phyloP scores from a whole-genome alignment of 1,140 invertebrate genomes.

The Drosophila teissieri region DNA sequence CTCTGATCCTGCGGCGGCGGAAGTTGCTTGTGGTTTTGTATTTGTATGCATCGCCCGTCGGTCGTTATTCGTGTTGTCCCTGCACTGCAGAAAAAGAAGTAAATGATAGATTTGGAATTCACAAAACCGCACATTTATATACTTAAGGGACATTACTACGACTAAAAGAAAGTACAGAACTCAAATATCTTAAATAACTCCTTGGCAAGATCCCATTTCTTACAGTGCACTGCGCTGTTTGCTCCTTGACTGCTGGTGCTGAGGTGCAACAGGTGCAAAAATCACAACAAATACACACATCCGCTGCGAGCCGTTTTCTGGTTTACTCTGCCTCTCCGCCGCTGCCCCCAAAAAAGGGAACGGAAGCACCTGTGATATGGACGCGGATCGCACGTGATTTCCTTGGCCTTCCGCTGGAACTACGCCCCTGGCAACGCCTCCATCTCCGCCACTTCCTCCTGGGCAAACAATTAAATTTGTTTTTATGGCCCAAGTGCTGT shows the following conservation, averaged over 20 bases:
- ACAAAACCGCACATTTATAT: too few species aligned
- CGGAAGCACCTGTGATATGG: conserved; percentile 73
- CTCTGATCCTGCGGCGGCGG: conserved; percentile 69
- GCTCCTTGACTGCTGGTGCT: conserved; percentile 42
- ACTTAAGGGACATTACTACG: too few species aligned
- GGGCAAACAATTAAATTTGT: conserved; percentile 54
- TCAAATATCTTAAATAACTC: not conserved
- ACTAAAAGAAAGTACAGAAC: too few species aligned
- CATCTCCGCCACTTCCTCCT: not conserved
- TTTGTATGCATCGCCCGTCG: conserved; percentile 61
- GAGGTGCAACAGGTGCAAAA: conserved; percentile 78
- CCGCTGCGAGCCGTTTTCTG: conserved; percentile 42
- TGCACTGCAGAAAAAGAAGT: not conserved
- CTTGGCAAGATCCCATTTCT: not conserved
- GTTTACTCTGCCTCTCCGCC: conserved; percentile 5
- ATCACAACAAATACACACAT: conserved; percentile 77
- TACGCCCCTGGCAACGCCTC: not conserved
- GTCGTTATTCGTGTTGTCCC: conserved; percentile 2
- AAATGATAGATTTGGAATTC: too few species aligned
- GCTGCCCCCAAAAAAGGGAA: conserved; percentile 16
- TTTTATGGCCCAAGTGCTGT: conserved; percentile 55
- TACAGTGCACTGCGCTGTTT: not conserved
- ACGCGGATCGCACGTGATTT: conserved; percentile 55
- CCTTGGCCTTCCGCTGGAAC: conserved; percentile 39
- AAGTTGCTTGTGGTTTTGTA: conserved; percentile 74